Conservation (phyloP, 2,797 vertebrate genomes). For the Muscicapa comitata region DNA sequence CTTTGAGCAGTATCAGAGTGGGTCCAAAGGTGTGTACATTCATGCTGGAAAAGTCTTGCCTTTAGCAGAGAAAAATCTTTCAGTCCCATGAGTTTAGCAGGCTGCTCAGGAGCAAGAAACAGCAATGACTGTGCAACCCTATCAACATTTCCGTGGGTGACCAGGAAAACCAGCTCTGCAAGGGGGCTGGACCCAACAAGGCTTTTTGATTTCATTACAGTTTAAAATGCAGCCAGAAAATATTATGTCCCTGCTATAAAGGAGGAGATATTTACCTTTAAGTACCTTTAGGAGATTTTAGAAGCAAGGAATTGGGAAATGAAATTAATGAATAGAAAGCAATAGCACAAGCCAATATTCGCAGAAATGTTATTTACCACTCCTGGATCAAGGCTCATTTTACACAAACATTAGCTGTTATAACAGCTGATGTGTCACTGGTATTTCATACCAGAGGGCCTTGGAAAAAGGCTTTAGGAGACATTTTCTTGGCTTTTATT, state of each 20-base stretch:
- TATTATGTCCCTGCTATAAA: not conserved
- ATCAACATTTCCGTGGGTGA: not conserved
- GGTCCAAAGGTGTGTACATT: not conserved
- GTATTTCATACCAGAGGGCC: not conserved
- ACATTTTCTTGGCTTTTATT: not conserved
- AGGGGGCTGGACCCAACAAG: not conserved
- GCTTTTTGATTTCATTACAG: not conserved
- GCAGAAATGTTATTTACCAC: constrained; percentile 19
- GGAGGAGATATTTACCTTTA: not conserved
- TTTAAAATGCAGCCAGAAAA: not conserved
- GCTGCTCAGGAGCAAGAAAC: not conserved
- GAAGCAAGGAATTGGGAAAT: constrained; percentile 36
- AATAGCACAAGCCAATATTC: constrained; percentile 15
- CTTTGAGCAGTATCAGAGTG: not conserved
- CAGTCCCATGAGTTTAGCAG: not conserved
- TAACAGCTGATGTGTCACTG: not conserved
- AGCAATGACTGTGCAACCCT: not conserved
- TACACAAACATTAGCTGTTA: not conserved
- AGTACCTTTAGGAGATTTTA: constrained; percentile 3
- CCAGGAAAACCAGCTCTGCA: not conserved
- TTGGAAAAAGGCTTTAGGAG: not conserved
- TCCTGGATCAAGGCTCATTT: not conserved
- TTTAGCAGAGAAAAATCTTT: not conserved
- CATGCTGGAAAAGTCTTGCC: not conserved
- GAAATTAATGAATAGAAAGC: constrained; percentile 26